These are phyloP conservation scores for Anthoscopus minutus DNA, from an alignment of 2,113 vertebrate genomes.

Conservation along the genomic window DNA sequence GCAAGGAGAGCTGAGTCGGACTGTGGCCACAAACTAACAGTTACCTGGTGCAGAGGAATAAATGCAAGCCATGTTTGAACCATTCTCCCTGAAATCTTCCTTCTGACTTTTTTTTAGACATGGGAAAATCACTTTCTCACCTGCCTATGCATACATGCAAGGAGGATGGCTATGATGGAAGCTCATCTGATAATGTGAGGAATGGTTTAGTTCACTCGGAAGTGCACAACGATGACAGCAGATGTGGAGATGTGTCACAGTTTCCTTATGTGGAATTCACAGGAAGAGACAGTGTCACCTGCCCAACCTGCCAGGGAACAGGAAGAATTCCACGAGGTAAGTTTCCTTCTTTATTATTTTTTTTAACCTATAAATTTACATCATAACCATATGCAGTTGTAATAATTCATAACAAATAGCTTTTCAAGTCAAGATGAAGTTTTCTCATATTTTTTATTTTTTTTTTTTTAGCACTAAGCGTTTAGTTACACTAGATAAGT, in stretches of 20 bases:
- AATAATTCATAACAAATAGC: background rate
- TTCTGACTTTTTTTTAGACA: conserved; percentile 56
- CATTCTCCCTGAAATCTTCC: background rate
- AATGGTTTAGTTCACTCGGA: conserved; percentile 70
- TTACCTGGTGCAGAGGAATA: background rate
- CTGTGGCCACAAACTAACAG: background rate
- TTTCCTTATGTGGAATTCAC: conserved; percentile 98
- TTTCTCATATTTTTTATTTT: background rate
- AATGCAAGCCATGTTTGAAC: background rate
- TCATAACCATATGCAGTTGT: background rate
- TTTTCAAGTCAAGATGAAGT: background rate
- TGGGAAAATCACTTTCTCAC: conserved; percentile 91
- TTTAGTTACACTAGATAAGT: background rate
- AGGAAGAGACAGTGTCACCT: conserved; percentile 94
- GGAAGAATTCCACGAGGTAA: conserved; percentile 95
- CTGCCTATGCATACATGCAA: conserved; percentile 75
- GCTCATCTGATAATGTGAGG: conserved; percentile 69
- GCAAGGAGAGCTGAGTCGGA: background rate
- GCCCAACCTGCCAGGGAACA: conserved; percentile 95
- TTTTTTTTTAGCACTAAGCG: background rate
- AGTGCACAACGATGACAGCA: conserved; percentile 75
- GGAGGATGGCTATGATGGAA: conserved; percentile 76
- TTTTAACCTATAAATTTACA: background rate
- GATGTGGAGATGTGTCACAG: conserved; percentile 89
- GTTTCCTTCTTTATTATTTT: background rate